Conservation (phyloP, 1,140 invertebrate genomes). For the Nasonia giraulti region DNA sequence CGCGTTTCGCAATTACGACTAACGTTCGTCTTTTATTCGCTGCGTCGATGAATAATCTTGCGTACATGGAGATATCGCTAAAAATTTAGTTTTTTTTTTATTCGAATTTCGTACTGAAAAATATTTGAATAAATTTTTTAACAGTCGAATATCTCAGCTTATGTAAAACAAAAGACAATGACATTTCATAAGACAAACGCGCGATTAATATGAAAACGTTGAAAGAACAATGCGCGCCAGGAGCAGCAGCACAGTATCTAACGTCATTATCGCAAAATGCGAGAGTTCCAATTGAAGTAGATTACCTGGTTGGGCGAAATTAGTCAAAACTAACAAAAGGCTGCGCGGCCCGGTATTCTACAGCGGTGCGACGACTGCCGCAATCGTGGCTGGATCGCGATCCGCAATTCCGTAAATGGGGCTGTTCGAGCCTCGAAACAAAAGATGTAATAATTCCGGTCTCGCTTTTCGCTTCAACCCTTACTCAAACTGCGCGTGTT, state of each 20-base stretch:
- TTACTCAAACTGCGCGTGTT: constrained; percentile 23
- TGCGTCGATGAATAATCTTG: background rate
- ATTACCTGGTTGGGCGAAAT: constrained; percentile 65
- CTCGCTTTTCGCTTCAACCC: constrained; percentile 59
- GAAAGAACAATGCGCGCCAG: background rate
- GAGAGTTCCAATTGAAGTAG: constrained; percentile 59
- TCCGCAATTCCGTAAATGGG: constrained; percentile 73
- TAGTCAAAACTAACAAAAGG: constrained; percentile 72
- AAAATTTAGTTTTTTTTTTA: too few species aligned
- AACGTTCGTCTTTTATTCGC: constrained; percentile 50
- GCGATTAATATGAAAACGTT: background rate
- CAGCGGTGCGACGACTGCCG: constrained; percentile 39
- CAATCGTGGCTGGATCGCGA: constrained; percentile 71
- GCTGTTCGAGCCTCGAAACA: constrained; percentile 71
- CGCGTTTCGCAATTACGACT: constrained; percentile 11
- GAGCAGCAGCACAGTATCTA: background rate
- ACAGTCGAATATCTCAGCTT: too few species aligned
- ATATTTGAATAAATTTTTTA: too few species aligned
- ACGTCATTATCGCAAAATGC: constrained; percentile 35
- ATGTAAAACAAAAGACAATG: too few species aligned
- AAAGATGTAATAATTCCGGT: constrained; percentile 74
- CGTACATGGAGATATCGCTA: too few species aligned
- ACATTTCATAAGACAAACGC: too few species aligned
- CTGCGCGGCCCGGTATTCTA: constrained; percentile 56
- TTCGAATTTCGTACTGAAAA: too few species aligned